Base-by-base conservation (phyloP, 1,140 invertebrate genomes). In the Caenorhabditis briggsae region DNA sequence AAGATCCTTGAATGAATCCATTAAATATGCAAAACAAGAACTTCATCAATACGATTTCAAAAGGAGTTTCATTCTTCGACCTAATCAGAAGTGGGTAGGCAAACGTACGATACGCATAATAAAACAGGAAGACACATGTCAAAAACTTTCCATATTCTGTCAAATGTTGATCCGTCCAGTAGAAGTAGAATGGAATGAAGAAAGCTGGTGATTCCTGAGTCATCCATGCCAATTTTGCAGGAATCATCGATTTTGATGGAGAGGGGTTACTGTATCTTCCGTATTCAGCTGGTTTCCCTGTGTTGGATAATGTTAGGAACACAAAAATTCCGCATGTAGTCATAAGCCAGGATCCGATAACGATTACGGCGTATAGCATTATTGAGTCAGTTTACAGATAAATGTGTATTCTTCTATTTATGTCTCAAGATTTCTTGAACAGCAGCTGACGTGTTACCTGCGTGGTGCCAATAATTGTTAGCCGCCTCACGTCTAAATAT, bases 1-100 rank as follows among this genome's bases (percentile, higher is more conserved):
- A 93, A 43, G 92, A 90, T 8, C 90, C 91, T 89, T 94, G 94
- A 23, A 94, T 88, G 74, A 94, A 93, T n/a, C 94, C 94, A 91
- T 94, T 94, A 46, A 91, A 92, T 2, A 89, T 12, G 86, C 93
- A 93, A 88, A 94, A 94, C 23, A 93, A 14, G 74, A 94, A 90
- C 0, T 94, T 94, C 86, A 93, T 65, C 0, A 93, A 20, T 83
- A 93, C 93, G 5, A 93, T 91, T 20, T 93, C 56, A 48, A 94
- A 83, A 33, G 94, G 94, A 7, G 93, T 93, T 9, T 92, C 91
- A 88, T 93, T 94, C 0, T 93, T 93, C 46, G 93, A 92, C 84
- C 90, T 91, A 55, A 94, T 94, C 41, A 94, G 85, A 16, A 93
- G 89, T 7, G 94, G 92, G 90, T 92, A 94, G 78, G 94, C 92